Base-by-base conservation (phyloP, 2,113 vertebrate species). In the Gallinago undulata region DNA sequence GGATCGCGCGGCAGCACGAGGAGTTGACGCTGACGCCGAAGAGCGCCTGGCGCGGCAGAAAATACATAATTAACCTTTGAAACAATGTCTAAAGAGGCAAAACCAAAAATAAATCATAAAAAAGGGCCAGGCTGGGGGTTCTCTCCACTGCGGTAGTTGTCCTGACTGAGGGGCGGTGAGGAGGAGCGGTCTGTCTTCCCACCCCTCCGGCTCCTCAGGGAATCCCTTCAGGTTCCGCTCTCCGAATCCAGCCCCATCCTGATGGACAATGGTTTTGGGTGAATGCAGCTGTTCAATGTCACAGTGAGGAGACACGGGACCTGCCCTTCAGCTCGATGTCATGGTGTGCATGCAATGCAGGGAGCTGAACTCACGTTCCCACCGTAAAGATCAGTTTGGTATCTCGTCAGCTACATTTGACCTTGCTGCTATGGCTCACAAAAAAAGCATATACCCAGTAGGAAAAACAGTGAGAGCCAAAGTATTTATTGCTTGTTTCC, bases 21-120 rank as follows among this genome's bases (percentile, higher is more conserved):
- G 9, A 12, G 57, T 3, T 18, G 1, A 6, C 10, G 1, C 10
- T 3, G 68, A 1, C 3, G 17, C 4, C 6, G 4, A 7, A 47
- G 3, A 9, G 21, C 24, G 1, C 3, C 41, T 3, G 31, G 11
- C 14, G 57, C 39, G 11, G 45, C 31, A 0, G 11, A 4, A 25
- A 37, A 15, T 5, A 4, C 21, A 7, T 3, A 33, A 2, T 6
- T 31, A 1, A 13, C 48, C 33, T 35, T 25, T 27, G 63, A 33
- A 53, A 18, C 19, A 31, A 21, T 5, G 8, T 5, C 10, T 15
- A 9, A 9, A 43, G 17, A 2, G 25, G 9, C 5, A 47, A 47
- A 37, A 51, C 35, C 35, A 9, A 53, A 19, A 7, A 6, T 14
- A 25, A 24, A 4, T 7, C 6, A 2, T 11, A 9, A 21, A 13